Conservation (phyloP, 2,888 invertebrate species). For the Mimachlamys varia region DNA sequence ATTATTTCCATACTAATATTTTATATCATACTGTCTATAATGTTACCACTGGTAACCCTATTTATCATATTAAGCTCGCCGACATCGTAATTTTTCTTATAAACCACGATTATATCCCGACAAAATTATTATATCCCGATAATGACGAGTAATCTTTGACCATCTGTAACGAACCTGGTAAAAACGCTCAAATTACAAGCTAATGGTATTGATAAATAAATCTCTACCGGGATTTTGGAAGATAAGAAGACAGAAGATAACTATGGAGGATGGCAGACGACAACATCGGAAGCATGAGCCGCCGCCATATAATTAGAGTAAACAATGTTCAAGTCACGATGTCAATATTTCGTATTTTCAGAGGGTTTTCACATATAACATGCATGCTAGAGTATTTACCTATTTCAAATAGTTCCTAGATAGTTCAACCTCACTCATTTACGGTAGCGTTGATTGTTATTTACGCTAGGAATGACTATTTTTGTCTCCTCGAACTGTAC, state of each 20-base stretch:
- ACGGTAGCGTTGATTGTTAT: background rate
- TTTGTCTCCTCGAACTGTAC: background rate
- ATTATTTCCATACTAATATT: too few species aligned
- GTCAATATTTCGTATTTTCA: background rate
- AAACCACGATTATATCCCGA: too few species aligned
- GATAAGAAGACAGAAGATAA: background rate
- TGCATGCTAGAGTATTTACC: slow-evolving; percentile 17
- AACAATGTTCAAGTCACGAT: background rate
- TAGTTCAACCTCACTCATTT: background rate
- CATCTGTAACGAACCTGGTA: background rate
- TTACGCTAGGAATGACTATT: slow-evolving; percentile 7
- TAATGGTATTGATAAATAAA: background rate
- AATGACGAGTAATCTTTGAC: too few species aligned
- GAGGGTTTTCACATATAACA: background rate
- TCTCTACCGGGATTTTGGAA: background rate
- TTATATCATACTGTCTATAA: too few species aligned
- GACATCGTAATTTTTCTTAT: too few species aligned
- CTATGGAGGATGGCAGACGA: background rate
- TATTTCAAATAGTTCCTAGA: background rate
- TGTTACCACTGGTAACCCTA: too few species aligned
- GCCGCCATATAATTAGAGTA: background rate
- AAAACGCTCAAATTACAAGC: background rate
- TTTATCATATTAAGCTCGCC: too few species aligned
- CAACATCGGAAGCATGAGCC: background rate
- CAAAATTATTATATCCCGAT: too few species aligned